These are phyloP conservation scores for Oncorhynchus kisutch DNA, from an alignment of 2,113 vertebrate genomes.

Conservation along the genomic window DNA sequence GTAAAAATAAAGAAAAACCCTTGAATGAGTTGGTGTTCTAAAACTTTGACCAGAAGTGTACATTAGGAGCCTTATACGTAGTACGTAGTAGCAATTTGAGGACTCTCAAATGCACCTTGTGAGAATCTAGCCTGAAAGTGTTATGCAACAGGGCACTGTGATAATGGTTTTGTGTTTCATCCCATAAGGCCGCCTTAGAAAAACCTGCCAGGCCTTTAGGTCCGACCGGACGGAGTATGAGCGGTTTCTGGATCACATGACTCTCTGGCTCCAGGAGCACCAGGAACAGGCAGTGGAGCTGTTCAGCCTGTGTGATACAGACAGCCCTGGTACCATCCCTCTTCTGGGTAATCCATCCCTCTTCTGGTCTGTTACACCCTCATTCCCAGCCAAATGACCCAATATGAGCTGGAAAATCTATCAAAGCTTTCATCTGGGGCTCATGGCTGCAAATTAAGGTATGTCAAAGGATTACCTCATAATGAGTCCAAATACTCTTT, in stretches of 20 bases:
- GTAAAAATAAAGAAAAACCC: too few species aligned
- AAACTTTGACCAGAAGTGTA: too few species aligned
- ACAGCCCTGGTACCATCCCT: constrained; percentile 35
- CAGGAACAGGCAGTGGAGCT: constrained; percentile 20
- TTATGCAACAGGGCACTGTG: not conserved
- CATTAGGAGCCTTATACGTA: not conserved
- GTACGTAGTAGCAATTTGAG: not conserved
- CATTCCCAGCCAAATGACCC: not conserved
- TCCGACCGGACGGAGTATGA: not conserved
- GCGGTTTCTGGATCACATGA: constrained; percentile 13
- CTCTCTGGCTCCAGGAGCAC: constrained; percentile 25
- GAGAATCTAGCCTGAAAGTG: not conserved
- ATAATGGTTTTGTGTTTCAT: not conserved
- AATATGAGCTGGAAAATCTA: not conserved
- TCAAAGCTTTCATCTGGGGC: not conserved
- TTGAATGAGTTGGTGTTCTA: too few species aligned
- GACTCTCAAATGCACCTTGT: not conserved
- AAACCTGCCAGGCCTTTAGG: not conserved
- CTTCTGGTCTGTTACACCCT: not conserved
- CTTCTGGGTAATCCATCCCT: constrained; percentile 35
- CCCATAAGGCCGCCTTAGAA: constrained; percentile 9
- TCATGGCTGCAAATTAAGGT: not conserved
- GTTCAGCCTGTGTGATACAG: constrained; percentile 13
- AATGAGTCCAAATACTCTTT: not conserved
- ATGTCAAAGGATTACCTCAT: not conserved